These are phyloP conservation scores for Knipowitschia caucasica DNA, from an alignment of 2,797 vertebrate species.

Conservation along the genomic window DNA sequence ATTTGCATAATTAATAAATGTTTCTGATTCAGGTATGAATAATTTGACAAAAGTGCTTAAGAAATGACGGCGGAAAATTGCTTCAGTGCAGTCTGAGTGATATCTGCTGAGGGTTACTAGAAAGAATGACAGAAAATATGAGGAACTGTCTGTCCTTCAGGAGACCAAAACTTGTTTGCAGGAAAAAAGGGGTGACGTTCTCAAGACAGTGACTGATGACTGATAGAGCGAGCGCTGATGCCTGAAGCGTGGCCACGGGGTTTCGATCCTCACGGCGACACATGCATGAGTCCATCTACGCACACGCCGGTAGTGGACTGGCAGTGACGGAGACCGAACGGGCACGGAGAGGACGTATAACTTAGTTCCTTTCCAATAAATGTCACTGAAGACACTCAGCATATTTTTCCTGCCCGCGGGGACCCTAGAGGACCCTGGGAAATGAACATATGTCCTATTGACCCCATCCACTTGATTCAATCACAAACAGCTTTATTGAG, in stretches of 20 bases:
- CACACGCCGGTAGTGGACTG: conserved; percentile 7
- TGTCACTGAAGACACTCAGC: conserved; percentile 72
- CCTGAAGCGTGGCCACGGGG: conserved; percentile 65
- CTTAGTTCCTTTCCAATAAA: conserved; percentile 67
- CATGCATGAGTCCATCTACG: conserved; percentile 2
- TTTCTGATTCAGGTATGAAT: conserved; percentile 12
- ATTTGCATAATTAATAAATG: conserved; percentile 23
- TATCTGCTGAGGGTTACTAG: conserved; percentile 39
- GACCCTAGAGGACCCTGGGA: conserved; percentile 67
- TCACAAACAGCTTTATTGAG: conserved; percentile 75
- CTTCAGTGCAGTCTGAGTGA: conserved; percentile 35
- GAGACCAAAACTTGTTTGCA: conserved; percentile 59
- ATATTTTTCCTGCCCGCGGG: conserved; percentile 60
- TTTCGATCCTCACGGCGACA: conserved; percentile 41
- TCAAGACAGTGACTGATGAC: conserved; percentile 71
- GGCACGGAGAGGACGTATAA: conserved; percentile 47
- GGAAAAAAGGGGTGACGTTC: conserved; percentile 63
- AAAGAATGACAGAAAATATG: conserved; percentile 17
- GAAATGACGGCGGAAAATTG: conserved; percentile 50
- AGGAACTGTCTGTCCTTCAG: conserved; percentile 58
- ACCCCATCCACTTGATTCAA: conserved; percentile 76
- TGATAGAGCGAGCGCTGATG: conserved; percentile 61
- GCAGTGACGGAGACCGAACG: conserved; percentile 44
- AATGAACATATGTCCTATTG: conserved; percentile 78
- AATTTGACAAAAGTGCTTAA: conserved; percentile 14